Evolutionary conservation across 2,797 vertebrate species (phyloP), one percentile per base, ranked within the genome.

Genomic region (Pipistrellus pipistrellus): DNA sequence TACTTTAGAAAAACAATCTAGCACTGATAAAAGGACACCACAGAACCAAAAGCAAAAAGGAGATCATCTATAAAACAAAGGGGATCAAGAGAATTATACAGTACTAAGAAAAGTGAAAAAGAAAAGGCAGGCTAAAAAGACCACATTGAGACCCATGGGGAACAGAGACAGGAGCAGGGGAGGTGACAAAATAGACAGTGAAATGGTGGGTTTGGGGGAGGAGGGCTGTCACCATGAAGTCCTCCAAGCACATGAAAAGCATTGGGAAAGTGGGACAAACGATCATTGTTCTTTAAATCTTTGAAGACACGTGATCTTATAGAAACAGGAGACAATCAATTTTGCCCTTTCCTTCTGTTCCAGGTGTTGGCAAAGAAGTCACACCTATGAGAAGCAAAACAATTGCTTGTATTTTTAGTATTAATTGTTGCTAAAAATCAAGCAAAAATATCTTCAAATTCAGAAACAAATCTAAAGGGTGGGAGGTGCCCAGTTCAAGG

Each of bases 11-110:
- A 95, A 84, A 86, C 81, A 77, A 89, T 68, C 18, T 9, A 76
- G 46, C 35, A 84, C 46, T 51, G 82, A 71, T 46, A 85, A 93
- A 83, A 92, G 64, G 44, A 94, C 25, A 88, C 18, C 27, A 64
- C 12, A 23, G 51, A 92, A 89, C 77, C 46, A 93, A 95, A 93
- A 95, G 20, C 11, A 59, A 95, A 87, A 83, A 73, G 55, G 30
- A 92, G 30, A 87, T 62, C 18, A 30, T 48, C 68, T 44, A 87
- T 64, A 69, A 23, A 75, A 48, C 78, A 69, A 94, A 46, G 57
- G 69, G 72, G 32, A 86, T 64, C 53, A 51, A 93, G 72, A 91
- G 32, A 81, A 88, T 88, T 41, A 57, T 64, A 32, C 68, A 62
- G n/a, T 44, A 32, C 38, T 77, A 25, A n/a, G 64, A 59, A 69